phyloP scores from a whole-genome alignment of 2,888 invertebrate species.

The Prosapia bicincta region DNA sequence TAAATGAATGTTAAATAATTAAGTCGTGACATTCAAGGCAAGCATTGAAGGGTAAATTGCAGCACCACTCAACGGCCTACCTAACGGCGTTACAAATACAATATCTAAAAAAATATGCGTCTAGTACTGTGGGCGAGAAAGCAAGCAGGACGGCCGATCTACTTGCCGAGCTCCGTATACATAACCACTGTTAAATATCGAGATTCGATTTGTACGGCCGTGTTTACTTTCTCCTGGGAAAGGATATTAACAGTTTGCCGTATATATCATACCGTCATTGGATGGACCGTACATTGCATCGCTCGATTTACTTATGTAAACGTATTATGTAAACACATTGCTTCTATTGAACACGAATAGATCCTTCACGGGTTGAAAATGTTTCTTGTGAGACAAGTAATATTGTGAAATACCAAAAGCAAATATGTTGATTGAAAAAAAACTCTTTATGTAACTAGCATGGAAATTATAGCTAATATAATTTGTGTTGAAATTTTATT shows the following conservation, averaged over 20 bases:
- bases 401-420: neutral
- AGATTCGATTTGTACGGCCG: neutral
- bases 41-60: no score
- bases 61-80: no score
- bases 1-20: no score
- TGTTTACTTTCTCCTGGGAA: neutral
- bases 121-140: no score
- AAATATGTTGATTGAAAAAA: constrained; percentile 1
- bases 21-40: no score
- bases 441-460: neutral
- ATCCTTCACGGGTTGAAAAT: neutral
- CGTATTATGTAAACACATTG: neutral
- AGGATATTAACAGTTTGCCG: neutral
- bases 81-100: no score
- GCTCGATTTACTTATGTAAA: neutral
- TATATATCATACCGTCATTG: neutral
- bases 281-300: neutral
- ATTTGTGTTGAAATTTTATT: no score
- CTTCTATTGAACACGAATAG: neutral
- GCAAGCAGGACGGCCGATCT: no score
- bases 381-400: neutral
- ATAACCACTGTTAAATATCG: neutral
- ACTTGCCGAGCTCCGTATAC: neutral
- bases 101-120: no score
- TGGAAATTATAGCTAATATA: neutral